A percentile compares a stretch with the other conserved stretches of the same genome.
Conservation (phyloP, 2,888 invertebrate genomes). For the Hirudinaria manillensis region DNA sequence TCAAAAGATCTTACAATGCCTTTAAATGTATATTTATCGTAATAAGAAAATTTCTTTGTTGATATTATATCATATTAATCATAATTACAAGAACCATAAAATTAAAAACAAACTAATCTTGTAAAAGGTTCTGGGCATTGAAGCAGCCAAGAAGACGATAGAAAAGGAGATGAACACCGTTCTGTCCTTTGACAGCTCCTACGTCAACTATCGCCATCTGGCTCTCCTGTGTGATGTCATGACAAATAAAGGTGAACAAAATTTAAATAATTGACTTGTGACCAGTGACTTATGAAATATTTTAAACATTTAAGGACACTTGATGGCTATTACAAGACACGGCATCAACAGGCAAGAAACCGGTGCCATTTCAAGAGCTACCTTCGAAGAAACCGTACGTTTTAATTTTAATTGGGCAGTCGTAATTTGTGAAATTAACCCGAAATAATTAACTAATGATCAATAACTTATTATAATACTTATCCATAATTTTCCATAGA, state of each 20-base stretch:
- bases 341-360: conserved; percentile 95
- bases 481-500: conserved; percentile 42
- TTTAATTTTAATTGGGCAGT: not conserved
- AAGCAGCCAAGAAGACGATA: conserved; percentile 96
- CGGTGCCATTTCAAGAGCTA: conserved; percentile 97
- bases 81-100: no score
- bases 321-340: conserved; percentile 99
- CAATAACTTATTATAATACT: no score
- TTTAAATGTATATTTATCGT: no score
- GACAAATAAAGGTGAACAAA: conserved; percentile 89
- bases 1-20: no score
- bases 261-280: not conserved
- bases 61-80: not conserved
- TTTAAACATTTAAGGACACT: conserved; percentile 59
- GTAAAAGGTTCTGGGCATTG: conserved; percentile 71
- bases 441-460: not conserved
- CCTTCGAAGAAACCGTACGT: conserved; percentile 94
- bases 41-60: not conserved
- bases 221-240: conserved; percentile 98
- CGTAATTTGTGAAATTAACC: not conserved
- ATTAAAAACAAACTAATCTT: no score
- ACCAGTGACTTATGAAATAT: not conserved
- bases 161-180: conserved; percentile 99
- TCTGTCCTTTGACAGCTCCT: conserved; percentile 95
- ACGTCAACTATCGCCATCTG: conserved; percentile 98